phyloP scores from a whole-genome alignment of 2,797 vertebrate genomes.

The Buphagus erythrorhynchus region DNA sequence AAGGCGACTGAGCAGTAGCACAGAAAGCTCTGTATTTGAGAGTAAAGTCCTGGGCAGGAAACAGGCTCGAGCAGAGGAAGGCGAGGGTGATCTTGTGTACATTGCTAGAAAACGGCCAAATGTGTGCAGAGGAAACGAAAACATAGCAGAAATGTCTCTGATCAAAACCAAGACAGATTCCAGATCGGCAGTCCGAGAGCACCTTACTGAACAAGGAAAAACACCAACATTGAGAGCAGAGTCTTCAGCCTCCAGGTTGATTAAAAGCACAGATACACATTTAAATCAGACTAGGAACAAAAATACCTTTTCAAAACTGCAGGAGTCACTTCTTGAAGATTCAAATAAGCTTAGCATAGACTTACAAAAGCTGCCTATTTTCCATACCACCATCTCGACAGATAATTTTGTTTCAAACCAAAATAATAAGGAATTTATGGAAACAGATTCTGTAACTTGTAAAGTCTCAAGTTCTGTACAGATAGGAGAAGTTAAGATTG shows the following conservation, averaged over 20 bases:
- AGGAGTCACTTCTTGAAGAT: neutral
- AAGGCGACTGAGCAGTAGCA: constrained; percentile 15
- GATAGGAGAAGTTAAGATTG: neutral
- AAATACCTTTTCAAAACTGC: neutral
- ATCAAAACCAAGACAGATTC: neutral
- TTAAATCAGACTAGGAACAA: neutral
- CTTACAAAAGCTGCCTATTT: neutral
- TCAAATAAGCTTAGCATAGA: neutral
- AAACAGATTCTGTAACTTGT: neutral
- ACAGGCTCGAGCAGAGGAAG: neutral
- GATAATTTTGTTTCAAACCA: neutral
- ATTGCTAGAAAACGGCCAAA: constrained; percentile 48
- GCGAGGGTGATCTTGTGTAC: neutral
- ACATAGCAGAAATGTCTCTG: neutral
- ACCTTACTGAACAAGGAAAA: constrained; percentile 1
- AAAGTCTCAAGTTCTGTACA: neutral
- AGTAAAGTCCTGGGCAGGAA: neutral
- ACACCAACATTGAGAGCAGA: constrained; percentile 7
- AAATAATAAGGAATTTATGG: constrained; percentile 26
- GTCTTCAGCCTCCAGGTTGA: neutral
- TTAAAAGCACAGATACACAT: neutral
- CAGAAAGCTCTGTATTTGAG: constrained; percentile 1
- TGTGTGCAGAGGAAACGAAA: constrained; percentile 10
- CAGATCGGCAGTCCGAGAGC: neutral
- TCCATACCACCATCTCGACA: neutral